These are phyloP conservation scores for Chlorodrepanis virens DNA, from an alignment of 2,113 vertebrate genomes.

Conservation along the genomic window DNA sequence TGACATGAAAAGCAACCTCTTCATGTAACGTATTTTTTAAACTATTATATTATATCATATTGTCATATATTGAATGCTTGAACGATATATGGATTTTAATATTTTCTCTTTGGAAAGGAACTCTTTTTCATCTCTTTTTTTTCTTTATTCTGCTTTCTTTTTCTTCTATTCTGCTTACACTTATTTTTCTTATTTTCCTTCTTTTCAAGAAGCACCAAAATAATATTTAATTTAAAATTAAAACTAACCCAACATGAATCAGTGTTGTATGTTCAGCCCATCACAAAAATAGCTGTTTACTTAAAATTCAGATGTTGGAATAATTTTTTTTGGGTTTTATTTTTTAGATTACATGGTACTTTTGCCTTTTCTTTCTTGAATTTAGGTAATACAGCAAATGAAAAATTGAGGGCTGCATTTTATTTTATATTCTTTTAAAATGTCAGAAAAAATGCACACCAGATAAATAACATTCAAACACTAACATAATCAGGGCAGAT, in stretches of 20 bases:
- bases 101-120: neutral
- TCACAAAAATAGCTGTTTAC: neutral
- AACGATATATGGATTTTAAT: neutral
- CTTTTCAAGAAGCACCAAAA: neutral
- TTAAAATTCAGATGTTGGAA: neutral
- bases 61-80: neutral
- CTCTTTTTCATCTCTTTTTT: neutral
- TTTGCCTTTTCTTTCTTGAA: neutral
- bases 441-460: neutral
- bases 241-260: neutral
- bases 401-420: neutral
- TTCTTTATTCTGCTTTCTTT: neutral
- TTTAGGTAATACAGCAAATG: neutral
- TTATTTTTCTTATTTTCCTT: neutral
- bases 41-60: too few species aligned
- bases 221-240: neutral
- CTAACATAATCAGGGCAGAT: neutral
- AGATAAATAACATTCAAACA: neutral
- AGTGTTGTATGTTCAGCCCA: neutral
- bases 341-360: neutral
- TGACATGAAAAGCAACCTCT: too few species aligned
- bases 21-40: too few species aligned
- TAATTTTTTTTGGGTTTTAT: neutral
- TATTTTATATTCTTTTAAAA: neutral
- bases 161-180: neutral